These are phyloP conservation scores for Neoseiulus cucumeris DNA, from an alignment of 1,140 invertebrate genomes.

Conservation along the genomic window DNA sequence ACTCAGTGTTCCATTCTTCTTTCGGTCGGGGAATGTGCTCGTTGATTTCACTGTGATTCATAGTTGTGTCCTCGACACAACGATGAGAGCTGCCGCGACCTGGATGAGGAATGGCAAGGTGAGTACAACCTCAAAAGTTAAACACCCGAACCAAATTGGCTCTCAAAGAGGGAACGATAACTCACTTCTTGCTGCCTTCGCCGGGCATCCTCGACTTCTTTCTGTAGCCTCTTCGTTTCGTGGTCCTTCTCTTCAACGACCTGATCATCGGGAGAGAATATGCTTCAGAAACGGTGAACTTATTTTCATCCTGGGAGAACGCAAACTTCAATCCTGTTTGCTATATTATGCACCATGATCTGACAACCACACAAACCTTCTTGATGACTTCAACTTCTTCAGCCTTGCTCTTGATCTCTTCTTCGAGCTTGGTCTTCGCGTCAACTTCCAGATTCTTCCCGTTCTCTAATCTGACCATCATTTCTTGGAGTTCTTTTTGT, in stretches of 20 bases:
- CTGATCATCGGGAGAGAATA: conserved; percentile 6
- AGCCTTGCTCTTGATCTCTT: conserved; percentile 45
- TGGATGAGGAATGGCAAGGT: not conserved
- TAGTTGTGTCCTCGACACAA: conserved; percentile 45
- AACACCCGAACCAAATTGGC: too few relatives aligned
- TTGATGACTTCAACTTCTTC: not conserved
- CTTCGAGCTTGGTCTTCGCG: conserved; percentile 63
- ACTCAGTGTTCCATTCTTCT: conserved; percentile 68
- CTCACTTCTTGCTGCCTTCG: conserved; percentile 52
- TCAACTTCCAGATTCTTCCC: conserved; percentile 72
- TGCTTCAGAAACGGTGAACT: too few relatives aligned
- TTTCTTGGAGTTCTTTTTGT: conserved; percentile 51
- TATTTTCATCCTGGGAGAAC: too few relatives aligned
- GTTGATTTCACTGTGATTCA: conserved; percentile 45
- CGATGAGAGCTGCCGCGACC: conserved; percentile 41
- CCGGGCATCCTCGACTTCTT: conserved; percentile 62
- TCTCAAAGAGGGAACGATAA: not conserved
- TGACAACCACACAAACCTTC: too few relatives aligned
- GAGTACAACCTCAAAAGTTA: not conserved
- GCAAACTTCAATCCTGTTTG: too few relatives aligned
- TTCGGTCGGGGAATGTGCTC: conserved; percentile 53
- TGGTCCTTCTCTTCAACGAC: conserved; percentile 45
- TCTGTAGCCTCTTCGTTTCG: conserved; percentile 61
- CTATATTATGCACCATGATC: too few relatives aligned
- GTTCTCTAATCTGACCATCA: conserved; percentile 78